Percentiles rank a stretch among this genome's conserved stretches.
Conservation (phyloP, 2,113 vertebrate species). For the Kryptolebias marmoratus region DNA sequence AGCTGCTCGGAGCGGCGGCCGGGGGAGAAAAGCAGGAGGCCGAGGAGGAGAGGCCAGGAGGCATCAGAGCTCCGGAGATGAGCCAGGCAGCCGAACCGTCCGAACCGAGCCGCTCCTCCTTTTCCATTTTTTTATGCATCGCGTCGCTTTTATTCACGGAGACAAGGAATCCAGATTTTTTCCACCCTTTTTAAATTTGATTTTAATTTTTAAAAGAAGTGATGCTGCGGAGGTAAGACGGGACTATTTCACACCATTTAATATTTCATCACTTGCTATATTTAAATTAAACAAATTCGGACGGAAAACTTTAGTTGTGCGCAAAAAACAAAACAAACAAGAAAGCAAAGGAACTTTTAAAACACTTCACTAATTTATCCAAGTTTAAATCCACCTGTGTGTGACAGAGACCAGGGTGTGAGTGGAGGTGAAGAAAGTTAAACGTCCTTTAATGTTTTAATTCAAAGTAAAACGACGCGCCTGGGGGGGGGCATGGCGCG, state of each 20-base stretch:
- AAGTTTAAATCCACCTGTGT: neutral
- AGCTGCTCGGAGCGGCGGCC: constrained; percentile 52
- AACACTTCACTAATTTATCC: neutral
- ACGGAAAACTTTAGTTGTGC: constrained; percentile 17
- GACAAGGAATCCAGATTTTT: constrained; percentile 33
- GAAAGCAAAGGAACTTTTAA: neutral
- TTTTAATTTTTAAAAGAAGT: constrained; percentile 2
- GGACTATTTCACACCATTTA: neutral
- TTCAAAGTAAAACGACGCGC: constrained; percentile 68
- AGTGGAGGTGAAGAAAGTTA: neutral
- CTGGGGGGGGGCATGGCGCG: constrained; percentile 56
- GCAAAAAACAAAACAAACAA: neutral
- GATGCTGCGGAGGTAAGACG: constrained; percentile 58
- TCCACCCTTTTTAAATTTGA: neutral
- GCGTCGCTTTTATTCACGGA: constrained; percentile 29
- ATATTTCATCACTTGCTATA: neutral
- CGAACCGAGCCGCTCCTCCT: constrained; percentile 33
- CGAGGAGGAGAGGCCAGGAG: constrained; percentile 73
- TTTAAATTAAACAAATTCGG: neutral
- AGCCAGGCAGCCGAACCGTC: constrained; percentile 66
- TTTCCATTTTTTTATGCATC: constrained; percentile 47
- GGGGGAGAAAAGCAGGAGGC: constrained; percentile 27
- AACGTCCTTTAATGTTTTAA: constrained; percentile 40
- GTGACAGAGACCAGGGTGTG: neutral
- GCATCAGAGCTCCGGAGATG: constrained; percentile 76